Evolutionary conservation across 1,140 invertebrate species (phyloP), one percentile per base, ranked within the genome.

Genomic region (Plodia interpunctella): DNA sequence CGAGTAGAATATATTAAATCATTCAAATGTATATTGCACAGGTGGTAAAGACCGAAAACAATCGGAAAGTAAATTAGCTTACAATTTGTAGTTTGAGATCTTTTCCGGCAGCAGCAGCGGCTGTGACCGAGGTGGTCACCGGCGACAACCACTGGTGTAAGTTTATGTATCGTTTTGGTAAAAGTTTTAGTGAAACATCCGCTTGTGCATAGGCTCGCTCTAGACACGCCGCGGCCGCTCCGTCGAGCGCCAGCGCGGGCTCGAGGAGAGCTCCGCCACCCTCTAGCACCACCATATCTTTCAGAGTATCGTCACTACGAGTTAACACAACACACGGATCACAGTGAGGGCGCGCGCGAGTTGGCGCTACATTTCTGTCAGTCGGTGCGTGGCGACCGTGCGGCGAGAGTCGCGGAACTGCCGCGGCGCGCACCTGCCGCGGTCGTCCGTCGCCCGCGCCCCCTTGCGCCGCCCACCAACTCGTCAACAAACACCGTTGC

Each of bases 151-250:
- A 96, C 79, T 96, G 94, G 88, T 97, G 96, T 78, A 96, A 91
- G 91, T 95, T 96, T 81, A 96, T 95, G 88, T 95, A 97, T 72
- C 95, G 92, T 90, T 97, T 97, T 74, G 95, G 95, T 83, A 96
- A 91, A 90, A 97, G 93, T 92, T 97, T 97, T 80, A 96, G 91
- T 69, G 95, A 94, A 70, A 94, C 93, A 69, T 94, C 93, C 67
- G 93, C 92, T 80, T 95, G 94, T 73, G 94, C 94, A 90, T 95
- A 95, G 55, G 94, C 92, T 35, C 93, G 92, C 79, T 94, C 93
- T 72, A 94, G 83, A 58, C 91, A 90, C 55, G 91, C 91, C 25
- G 90, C 88, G 50, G 86, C 70, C 32, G 90, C 90, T 60, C 91
- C 87, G 65, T 90, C 89, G 59, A 88, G 80, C 63, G 85, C 85